Evolutionary conservation across 2,113 vertebrate species (phyloP).

Genomic region (Sylvietta virens): DNA sequence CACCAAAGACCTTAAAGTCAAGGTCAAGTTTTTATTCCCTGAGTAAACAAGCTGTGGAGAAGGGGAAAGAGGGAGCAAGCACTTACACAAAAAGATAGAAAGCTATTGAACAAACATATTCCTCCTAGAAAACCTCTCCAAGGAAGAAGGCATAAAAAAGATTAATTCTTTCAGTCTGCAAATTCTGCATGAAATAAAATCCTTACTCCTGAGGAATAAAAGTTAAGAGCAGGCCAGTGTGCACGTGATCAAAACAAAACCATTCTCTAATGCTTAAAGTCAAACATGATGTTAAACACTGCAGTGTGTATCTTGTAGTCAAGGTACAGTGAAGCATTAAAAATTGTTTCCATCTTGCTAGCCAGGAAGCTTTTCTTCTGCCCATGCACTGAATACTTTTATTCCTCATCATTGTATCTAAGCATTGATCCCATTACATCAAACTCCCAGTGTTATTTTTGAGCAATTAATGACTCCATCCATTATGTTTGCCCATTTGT

Average conservation of each 20-base stretch:
- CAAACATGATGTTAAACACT: background rate
- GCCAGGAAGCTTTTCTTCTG: background rate
- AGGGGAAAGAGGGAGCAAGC: background rate
- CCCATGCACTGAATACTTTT: background rate
- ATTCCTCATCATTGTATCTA: background rate
- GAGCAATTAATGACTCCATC: background rate
- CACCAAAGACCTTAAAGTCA: constrained; percentile 72
- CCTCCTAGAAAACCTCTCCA: background rate
- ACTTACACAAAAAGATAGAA: constrained; percentile 1
- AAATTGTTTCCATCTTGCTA: background rate
- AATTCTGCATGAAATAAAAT: constrained; percentile 35
- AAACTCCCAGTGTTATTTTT: background rate
- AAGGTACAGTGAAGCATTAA: background rate
- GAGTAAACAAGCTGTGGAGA: constrained; percentile 65
- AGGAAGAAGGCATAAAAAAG: background rate
- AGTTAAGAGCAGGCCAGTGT: constrained; percentile 9
- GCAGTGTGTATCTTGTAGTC: background rate
- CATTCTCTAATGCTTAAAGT: background rate
- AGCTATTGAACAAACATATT: constrained; percentile 19
- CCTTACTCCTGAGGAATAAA: constrained; percentile 12
- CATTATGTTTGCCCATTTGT: background rate
- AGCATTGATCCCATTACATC: background rate
- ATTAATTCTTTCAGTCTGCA: background rate
- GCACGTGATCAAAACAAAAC: background rate
- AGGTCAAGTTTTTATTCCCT: constrained; percentile 72